Evolutionary conservation across 2,797 vertebrate genomes (phyloP), one percentile per base, ranked within the genome.

Genomic region (Aeoliscus strigatus): DNA sequence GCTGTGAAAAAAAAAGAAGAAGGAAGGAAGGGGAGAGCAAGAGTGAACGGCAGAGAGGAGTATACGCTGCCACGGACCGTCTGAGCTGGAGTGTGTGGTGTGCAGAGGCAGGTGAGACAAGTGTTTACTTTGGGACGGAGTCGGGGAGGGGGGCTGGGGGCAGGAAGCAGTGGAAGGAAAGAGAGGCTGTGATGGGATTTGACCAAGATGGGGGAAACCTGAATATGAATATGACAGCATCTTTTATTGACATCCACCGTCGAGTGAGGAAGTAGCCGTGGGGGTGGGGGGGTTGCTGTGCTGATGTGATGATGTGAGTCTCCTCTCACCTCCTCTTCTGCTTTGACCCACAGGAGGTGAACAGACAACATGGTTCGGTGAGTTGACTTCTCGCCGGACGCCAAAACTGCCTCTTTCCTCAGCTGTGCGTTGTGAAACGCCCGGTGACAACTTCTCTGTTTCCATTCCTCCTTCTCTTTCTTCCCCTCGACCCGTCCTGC

Each of bases 1-100:
- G 84, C 85, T 59, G 69, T 74, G 77, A 82, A 86, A 88, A 82
- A 88, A 84, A 85, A 91, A 80, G 78, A 88, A 89, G 75, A 59
- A 43, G 52, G 77, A 76, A 77, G 62, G 39, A 17, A 76, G 45
- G 27, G 55, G 31, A 66, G 40, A 63, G 14, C 54, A 15, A 36
- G 65, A 56, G 71, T 54, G 57, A 65, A 51, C 57, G 65, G 64
- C 55, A 64, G 65, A 54, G 63, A 43, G 28, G 48, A 47, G 59
- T 51, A 28, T 61, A 51, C 65, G 37, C 41, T 18, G 11, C 5
- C n/a, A n/a, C n/a, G n/a, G 38, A 35, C 29, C 27, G 38, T 50
- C 61, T 63, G 11, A 2, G 10, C 29, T 18, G 18, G 58, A 29
- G 51, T 63, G 73, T 77, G 27, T 81, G 72, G 75, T 66, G 72